These are phyloP conservation scores for Halcyon leucocephala DNA, from an alignment of 2,797 vertebrate genomes.

Conservation along the genomic window DNA sequence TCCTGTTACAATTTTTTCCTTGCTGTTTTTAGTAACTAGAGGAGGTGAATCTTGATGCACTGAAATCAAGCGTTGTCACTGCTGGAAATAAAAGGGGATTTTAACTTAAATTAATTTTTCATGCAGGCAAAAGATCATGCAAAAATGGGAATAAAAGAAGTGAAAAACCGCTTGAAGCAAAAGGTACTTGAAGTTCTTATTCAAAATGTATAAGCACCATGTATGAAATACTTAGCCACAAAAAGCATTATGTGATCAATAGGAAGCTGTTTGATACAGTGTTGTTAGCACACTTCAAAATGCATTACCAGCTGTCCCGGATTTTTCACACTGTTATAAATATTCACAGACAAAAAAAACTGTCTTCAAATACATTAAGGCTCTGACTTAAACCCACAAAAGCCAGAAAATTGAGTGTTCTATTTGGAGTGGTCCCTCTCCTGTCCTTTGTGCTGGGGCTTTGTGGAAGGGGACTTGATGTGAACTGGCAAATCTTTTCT, in stretches of 20 bases:
- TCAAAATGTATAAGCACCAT: conserved; percentile 77
- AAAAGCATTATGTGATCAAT: conserved; percentile 83
- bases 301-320: conserved; percentile 84
- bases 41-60: conserved; percentile 58
- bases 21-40: conserved; percentile 70
- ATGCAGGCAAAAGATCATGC: conserved; percentile 97
- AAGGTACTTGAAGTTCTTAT: conserved; percentile 89
- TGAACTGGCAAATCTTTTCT: not conserved
- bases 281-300: conserved; percentile 85
- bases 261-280: conserved; percentile 80
- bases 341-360: conserved; percentile 81
- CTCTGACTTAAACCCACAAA: conserved; percentile 77
- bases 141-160: conserved; percentile 98
- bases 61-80: conserved; percentile 68
- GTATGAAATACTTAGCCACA: conserved; percentile 76
- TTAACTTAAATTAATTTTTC: conserved; percentile 82
- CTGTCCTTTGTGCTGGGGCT: not conserved
- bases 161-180: conserved; percentile 97
- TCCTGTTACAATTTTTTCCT: conserved; percentile 56
- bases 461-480: not conserved
- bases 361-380: conserved; percentile 78
- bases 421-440: not conserved
- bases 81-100: conserved; percentile 76
- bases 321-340: conserved; percentile 83
- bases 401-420: conserved; percentile 58